Evolutionary conservation across 2,888 invertebrate genomes (phyloP).

Genomic region (Drosophila nr. medialis): DNA sequence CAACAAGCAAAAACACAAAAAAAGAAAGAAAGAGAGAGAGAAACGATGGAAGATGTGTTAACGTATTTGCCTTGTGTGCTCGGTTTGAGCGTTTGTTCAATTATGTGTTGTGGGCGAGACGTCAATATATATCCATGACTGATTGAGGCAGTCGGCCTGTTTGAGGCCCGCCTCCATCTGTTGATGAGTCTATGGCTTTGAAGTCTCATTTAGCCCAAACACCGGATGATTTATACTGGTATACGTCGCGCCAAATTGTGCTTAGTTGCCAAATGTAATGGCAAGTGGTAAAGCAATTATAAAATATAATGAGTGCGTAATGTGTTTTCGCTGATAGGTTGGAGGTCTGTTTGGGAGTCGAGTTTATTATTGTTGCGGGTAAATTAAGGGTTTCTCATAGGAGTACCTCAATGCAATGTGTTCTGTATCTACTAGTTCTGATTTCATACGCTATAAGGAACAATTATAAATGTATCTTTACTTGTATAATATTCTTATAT

Average conservation of each 20-base stretch:
- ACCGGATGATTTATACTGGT: constrained; percentile 45
- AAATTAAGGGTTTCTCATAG: neutral
- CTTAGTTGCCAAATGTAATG: constrained; percentile 27
- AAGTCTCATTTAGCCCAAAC: constrained; percentile 33
- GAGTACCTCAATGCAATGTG: neutral
- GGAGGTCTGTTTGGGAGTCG: neutral
- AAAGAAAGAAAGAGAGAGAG: neutral
- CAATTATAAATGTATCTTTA: neutral
- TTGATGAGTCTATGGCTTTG: constrained; percentile 49
- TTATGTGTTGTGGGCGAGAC: constrained; percentile 45
- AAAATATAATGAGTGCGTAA: constrained; percentile 11
- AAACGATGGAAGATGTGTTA: constrained; percentile 13
- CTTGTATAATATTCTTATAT: neutral
- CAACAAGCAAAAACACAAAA: constrained; percentile 1
- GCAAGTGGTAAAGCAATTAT: constrained; percentile 23
- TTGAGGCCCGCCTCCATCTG: constrained; percentile 12
- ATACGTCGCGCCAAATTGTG: constrained; percentile 13
- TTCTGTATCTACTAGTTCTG: neutral
- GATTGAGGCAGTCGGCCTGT: constrained; percentile 14
- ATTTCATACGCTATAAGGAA: too few relatives aligned
- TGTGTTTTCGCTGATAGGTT: neutral
- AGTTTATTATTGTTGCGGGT: neutral
- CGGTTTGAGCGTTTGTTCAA: constrained; percentile 44
- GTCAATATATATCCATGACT: constrained; percentile 39
- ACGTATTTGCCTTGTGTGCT: constrained; percentile 27